Evolutionary conservation across 2,888 invertebrate species (phyloP), one percentile per base, ranked within the genome.

Genomic region (Spialia ferax): DNA sequence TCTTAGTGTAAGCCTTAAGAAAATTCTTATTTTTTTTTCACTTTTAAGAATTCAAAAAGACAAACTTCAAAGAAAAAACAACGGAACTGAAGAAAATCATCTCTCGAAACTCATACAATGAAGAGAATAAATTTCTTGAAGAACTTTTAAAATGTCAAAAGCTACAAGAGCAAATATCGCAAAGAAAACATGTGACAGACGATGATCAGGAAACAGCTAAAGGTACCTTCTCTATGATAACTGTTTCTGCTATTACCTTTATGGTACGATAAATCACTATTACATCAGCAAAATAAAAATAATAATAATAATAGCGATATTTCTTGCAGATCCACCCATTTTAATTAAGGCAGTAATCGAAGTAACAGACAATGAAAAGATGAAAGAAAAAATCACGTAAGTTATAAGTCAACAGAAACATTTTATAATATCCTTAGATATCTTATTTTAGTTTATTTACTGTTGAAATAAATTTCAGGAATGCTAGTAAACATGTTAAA

Each of bases 341-440:
- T 62, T 86, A 45, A 84, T 92, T 38, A 90, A 87, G 73, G 86
- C 91, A 0, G 70, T 85, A 0, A 86, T 92, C 52, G 87, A 91
- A 68, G 88, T 91, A 20, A 79, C 20, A 3, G 48, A 32, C 78
- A 79, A 66, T 11, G 50, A 52, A 38, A 22, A 52, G n/a, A 23
- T 52, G 52, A 52, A 52, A 52, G 23, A 50, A 11, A 74, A 79
- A 32, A 61, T 72, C 4, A 74, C 74, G 88, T 88, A 77, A 83
- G 87, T 81, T 45, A 45, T 42, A 42, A 42, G 10, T 18, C 1
- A 18, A 15, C 7, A 8, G 8, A 45, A 18, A 8, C 1, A 45
- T 38, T 2, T n/a, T 5, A 38, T 38, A 52, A 0, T 38, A n/a
- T 13, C 13, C 18, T 7, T 18, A 42, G 18, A 18, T 13, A 15